phyloP scores from a whole-genome alignment of 2,797 vertebrate genomes.

The Moxostoma hubbsi region DNA sequence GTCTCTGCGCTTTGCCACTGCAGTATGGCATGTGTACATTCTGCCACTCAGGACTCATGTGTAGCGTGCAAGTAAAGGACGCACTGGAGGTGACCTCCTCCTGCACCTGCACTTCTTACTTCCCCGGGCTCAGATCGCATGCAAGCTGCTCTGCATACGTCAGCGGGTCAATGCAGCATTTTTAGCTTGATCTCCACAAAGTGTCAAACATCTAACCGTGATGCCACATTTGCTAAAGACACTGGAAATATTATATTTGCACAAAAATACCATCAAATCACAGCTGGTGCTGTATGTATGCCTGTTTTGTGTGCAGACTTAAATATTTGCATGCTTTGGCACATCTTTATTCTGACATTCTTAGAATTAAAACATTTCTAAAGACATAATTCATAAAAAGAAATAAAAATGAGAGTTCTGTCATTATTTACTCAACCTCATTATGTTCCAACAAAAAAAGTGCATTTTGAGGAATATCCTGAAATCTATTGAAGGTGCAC shows the following conservation, averaged over 20 bases:
- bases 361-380: background rate
- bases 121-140: conserved; percentile 44
- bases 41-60: conserved; percentile 58
- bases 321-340: conserved; percentile 29
- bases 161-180: conserved; percentile 33
- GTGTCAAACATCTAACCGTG: conserved; percentile 20
- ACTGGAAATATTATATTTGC: conserved; percentile 14
- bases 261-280: conserved; percentile 7
- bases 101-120: conserved; percentile 53
- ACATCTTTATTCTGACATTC: background rate
- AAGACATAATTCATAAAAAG: no score
- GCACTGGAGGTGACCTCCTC: conserved; percentile 65
- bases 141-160: conserved; percentile 45
- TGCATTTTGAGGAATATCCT: no score
- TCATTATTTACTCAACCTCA: no score
- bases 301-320: conserved; percentile 7
- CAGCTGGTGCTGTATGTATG: background rate
- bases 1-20: conserved; percentile 52
- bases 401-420: no score
- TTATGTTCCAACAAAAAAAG: no score
- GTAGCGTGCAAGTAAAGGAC: conserved; percentile 61
- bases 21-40: conserved; percentile 56
- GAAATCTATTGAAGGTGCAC: no score
- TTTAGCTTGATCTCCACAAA: background rate
- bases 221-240: conserved; percentile 8